A percentile compares a stretch with the other conserved stretches of the same genome.
phyloP scores from a whole-genome alignment of 2,797 vertebrate genomes.

The Manis crassicaudata region DNA sequence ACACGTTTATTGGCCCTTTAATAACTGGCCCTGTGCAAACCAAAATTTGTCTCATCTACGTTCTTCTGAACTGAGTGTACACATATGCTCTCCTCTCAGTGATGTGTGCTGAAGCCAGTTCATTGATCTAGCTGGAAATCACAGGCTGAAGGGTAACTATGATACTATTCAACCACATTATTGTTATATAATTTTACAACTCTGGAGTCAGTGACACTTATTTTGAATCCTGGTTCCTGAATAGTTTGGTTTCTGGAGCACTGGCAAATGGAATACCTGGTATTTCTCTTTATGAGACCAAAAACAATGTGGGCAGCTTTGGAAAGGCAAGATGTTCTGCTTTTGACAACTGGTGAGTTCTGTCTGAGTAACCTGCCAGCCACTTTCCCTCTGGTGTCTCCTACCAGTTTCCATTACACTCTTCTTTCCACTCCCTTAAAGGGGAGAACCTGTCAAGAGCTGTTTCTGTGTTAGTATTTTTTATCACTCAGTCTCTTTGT shows the following conservation, averaged over 20 bases:
- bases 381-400: background rate
- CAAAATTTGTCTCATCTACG: background rate
- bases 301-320: background rate
- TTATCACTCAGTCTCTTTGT: conserved; percentile 7
- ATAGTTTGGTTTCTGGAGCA: conserved; percentile 31
- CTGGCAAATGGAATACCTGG: background rate
- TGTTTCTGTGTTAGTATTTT: background rate
- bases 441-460: background rate
- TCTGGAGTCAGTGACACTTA: background rate
- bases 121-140: background rate
- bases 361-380: background rate
- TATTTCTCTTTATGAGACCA: conserved; percentile 12
- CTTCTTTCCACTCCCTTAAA: background rate
- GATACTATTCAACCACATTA: background rate
- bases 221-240: background rate
- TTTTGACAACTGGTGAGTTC: background rate
- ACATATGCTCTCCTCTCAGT: background rate
- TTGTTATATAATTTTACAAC: background rate
- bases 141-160: background rate
- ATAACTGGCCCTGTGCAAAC: background rate
- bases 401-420: background rate
- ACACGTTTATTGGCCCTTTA: conserved; percentile 1
- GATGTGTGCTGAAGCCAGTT: background rate
- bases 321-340: background rate
- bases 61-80: background rate